These are phyloP conservation scores for Sclerodermus sp. DNA, from an alignment of 2,888 invertebrate species.

Conservation along the genomic window DNA sequence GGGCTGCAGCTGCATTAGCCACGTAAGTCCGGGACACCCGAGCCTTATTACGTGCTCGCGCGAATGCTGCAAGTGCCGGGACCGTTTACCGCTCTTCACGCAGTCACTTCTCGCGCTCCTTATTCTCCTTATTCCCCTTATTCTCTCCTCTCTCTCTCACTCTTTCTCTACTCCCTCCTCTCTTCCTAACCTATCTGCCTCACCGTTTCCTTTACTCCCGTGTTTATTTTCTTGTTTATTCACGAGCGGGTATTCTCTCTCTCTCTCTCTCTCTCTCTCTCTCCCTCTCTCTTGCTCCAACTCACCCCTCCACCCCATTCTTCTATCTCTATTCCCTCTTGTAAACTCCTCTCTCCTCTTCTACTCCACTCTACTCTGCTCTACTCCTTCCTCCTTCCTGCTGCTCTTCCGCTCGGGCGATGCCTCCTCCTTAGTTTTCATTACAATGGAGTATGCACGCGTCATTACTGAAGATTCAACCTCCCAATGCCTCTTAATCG, in stretches of 20 bases:
- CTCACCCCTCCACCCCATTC: not conserved
- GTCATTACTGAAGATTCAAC: not conserved
- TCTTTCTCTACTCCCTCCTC: not conserved
- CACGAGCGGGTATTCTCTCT: not conserved
- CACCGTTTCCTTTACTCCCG: not conserved
- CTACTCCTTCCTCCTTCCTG: no score
- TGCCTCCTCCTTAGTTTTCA: not conserved
- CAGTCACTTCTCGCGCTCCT: not conserved
- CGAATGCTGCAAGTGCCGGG: no score
- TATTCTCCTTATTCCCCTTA: no score
- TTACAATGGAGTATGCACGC: not conserved
- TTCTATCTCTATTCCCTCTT: not conserved
- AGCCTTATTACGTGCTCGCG: no score
- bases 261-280: not conserved
- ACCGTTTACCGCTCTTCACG: no score
- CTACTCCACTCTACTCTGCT: not conserved
- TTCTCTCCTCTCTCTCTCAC: not conserved
- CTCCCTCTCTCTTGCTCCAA: not conserved
- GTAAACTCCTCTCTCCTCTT: not conserved
- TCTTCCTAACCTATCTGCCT: not conserved
- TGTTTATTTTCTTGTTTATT: not conserved
- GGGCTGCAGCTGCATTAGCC: no score
- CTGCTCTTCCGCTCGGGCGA: no score
- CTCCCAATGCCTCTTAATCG: no score
- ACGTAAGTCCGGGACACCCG: no score